phyloP scores from a whole-genome alignment of 1,140 invertebrate genomes.

The Zaprionus capensis region DNA sequence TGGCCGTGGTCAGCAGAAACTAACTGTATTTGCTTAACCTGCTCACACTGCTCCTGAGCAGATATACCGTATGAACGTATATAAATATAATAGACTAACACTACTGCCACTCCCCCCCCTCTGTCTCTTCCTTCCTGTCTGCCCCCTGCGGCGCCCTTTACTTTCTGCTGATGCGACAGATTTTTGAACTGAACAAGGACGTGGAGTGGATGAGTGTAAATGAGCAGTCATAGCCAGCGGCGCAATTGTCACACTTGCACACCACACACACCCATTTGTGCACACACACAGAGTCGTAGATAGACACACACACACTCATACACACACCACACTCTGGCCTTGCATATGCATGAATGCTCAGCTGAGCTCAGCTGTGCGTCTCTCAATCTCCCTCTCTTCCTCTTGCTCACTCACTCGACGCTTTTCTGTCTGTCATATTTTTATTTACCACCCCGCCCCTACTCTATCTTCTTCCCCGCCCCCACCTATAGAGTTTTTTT shows the following conservation, averaged over 20 bases:
- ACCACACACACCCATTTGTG: constrained; percentile 21
- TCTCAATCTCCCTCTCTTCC: constrained; percentile 10
- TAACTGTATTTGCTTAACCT: constrained; percentile 73
- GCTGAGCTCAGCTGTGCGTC: constrained; percentile 41
- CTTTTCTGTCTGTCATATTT: constrained; percentile 63
- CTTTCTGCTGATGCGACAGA: constrained; percentile 75
- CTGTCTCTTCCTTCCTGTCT: not conserved
- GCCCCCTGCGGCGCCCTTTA: not conserved
- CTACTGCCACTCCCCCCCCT: not conserved
- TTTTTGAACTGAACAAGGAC: constrained; percentile 45
- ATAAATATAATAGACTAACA: constrained; percentile 49
- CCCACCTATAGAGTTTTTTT: constrained; percentile 7
- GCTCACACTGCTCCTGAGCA: not conserved
- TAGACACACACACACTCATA: constrained; percentile 25
- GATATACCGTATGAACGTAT: constrained; percentile 10
- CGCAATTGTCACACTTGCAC: constrained; percentile 66
- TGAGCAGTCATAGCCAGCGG: constrained; percentile 75
- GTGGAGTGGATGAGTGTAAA: constrained; percentile 66
- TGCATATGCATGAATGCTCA: constrained; percentile 57
- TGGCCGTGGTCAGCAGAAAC: constrained; percentile 75
- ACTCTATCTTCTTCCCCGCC: not conserved
- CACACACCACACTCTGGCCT: constrained; percentile 7
- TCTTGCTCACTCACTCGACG: not conserved
- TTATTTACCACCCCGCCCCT: constrained; percentile 54
- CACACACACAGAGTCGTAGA: not conserved